Conservation (phyloP, 2,113 vertebrate genomes). For the Cyanoderma ruficeps region DNA sequence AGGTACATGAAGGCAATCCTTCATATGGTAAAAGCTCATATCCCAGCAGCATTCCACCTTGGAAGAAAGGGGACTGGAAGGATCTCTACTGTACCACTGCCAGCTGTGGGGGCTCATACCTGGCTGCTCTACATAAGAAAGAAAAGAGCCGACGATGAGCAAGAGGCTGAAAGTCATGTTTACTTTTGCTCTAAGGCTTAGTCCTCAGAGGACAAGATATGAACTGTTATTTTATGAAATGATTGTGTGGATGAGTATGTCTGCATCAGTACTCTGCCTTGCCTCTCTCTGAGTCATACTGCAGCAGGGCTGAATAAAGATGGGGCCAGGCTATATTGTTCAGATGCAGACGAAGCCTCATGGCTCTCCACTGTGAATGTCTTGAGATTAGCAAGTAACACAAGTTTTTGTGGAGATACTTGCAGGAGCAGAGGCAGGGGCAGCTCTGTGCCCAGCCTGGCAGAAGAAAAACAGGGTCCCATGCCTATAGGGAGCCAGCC, state of each 20-base stretch:
- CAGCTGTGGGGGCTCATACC: neutral
- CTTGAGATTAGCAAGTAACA: neutral
- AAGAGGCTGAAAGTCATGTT: neutral
- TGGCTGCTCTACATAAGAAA: neutral
- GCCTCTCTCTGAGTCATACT: slow-evolving; percentile 5
- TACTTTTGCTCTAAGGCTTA: neutral
- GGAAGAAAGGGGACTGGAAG: neutral
- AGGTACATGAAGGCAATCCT: neutral
- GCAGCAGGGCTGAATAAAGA: neutral
- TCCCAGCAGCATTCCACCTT: neutral
- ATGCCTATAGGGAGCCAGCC: neutral
- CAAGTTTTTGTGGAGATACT: neutral
- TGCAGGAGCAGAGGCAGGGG: neutral
- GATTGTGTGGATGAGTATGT: neutral
- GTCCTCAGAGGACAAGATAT: neutral
- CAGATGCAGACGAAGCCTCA: neutral
- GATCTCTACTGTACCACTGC: neutral
- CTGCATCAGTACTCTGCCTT: neutral
- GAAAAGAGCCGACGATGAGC: neutral
- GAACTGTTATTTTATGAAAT: neutral
- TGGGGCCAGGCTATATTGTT: neutral
- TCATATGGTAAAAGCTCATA: neutral
- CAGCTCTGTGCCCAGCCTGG: neutral
- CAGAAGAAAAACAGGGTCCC: neutral
- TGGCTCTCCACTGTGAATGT: neutral